Conservation (phyloP, 1,140 invertebrate genomes). For the Neodiprion pinetum region DNA sequence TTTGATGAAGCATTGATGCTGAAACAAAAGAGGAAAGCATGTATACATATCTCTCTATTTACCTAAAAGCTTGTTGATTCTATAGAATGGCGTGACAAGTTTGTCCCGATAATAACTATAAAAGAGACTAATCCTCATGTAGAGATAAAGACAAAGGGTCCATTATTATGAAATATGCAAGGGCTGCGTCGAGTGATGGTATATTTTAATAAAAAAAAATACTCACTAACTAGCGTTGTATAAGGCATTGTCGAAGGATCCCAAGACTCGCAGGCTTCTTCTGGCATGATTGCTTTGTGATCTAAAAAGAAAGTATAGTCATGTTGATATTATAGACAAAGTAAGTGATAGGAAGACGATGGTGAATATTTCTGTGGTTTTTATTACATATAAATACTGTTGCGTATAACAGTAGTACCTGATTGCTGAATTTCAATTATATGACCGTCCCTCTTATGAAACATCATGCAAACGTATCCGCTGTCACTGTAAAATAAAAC, state of each 20-base stretch:
- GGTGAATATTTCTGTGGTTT: slow-evolving; percentile 12
- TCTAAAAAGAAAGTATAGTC: slow-evolving; percentile 36
- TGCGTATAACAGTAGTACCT: slow-evolving; percentile 40
- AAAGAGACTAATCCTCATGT: no score
- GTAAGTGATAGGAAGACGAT: slow-evolving; percentile 6
- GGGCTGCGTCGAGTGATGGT: no score
- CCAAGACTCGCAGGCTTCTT: slow-evolving; percentile 65
- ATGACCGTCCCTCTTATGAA: slow-evolving; percentile 64
- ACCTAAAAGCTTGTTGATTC: no score
- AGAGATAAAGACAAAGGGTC: no score
- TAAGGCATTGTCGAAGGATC: slow-evolving; percentile 74
- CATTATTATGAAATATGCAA: no score
- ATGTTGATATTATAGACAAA: slow-evolving; percentile 28
- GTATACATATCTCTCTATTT: neutral
- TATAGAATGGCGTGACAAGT: no score
- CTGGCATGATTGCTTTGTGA: slow-evolving; percentile 61
- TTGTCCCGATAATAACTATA: neutral
- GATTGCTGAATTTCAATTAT: slow-evolving; percentile 68
- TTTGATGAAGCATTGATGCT: slow-evolving; percentile 57
- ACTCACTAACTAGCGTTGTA: slow-evolving; percentile 86
- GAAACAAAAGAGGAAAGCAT: slow-evolving; percentile 26
- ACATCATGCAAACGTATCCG: slow-evolving; percentile 68
- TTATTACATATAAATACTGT: slow-evolving; percentile 9
- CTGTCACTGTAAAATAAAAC: slow-evolving; percentile 62
- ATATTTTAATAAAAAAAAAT: slow-evolving; percentile 16